These are phyloP conservation scores for Sminthurides bifidus DNA, from an alignment of 1,140 invertebrate genomes.

Conservation along the genomic window DNA sequence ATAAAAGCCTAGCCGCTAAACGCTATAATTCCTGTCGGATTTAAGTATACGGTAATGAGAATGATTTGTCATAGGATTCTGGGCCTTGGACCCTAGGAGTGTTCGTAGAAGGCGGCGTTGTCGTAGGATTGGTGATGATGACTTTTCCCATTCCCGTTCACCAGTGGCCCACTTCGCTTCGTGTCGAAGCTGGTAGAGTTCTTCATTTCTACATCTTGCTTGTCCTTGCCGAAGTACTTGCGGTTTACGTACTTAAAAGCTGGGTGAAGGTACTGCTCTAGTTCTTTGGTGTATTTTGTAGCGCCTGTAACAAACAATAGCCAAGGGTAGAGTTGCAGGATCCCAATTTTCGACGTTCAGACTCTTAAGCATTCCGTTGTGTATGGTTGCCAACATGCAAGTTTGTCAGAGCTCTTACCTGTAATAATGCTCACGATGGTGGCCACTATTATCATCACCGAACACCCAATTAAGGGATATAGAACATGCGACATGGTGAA, in stretches of 20 bases:
- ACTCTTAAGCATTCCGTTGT: background rate
- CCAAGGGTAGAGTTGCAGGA: background rate
- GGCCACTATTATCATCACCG: conserved; percentile 16
- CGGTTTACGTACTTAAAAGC: conserved; percentile 8
- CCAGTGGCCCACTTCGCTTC: background rate
- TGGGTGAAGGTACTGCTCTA: conserved; percentile 22
- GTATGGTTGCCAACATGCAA: background rate
- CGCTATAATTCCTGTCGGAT: too few relatives aligned
- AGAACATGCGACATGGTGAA: conserved; percentile 27
- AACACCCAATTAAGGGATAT: conserved; percentile 25
- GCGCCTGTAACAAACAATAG: conserved; percentile 3
- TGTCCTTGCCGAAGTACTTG: background rate
- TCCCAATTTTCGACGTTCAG: background rate
- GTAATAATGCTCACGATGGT: conserved; percentile 24
- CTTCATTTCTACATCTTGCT: conserved; percentile 6
- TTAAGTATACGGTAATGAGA: background rate
- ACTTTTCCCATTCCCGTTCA: background rate
- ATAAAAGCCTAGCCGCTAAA: too few relatives aligned
- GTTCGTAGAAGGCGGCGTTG: background rate
- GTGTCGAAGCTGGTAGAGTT: background rate
- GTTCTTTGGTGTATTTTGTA: conserved; percentile 5
- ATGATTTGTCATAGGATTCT: background rate
- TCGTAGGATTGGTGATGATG: background rate
- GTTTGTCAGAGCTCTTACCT: conserved; percentile 6
- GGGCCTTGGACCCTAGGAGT: background rate